These are phyloP conservation scores for Lerista edwardsae DNA, from an alignment of 2,797 vertebrate genomes.

Conservation along the genomic window DNA sequence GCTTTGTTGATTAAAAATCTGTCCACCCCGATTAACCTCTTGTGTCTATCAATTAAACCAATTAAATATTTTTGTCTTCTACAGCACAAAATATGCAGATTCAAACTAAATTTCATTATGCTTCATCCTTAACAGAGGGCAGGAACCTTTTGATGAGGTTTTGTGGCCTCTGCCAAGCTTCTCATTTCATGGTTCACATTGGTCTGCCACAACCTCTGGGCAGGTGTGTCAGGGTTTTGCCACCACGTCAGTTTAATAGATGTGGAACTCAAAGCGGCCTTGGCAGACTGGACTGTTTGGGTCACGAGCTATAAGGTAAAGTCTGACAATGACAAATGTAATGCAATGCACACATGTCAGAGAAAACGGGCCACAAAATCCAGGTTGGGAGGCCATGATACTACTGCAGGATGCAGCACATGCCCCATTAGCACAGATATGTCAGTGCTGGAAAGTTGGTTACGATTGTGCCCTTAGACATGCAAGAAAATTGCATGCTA, in stretches of 20 bases:
- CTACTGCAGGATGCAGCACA: too few species aligned
- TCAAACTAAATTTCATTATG: not conserved
- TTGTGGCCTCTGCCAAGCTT: not conserved
- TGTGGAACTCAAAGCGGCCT: not conserved
- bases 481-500: too few species aligned
- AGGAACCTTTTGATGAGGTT: not conserved
- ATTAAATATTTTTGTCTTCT: not conserved
- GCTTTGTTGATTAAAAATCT: not conserved
- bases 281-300: not conserved
- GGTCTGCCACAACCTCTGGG: not conserved
- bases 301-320: not conserved
- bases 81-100: not conserved
- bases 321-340: slow-evolving; percentile 2
- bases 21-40: not conserved
- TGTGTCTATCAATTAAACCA: not conserved
- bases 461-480: too few species aligned
- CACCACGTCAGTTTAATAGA: not conserved
- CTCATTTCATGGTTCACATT: not conserved
- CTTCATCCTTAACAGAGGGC: not conserved
- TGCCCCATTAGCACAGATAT: too few species aligned
- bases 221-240: too few species aligned
- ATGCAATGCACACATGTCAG: not conserved
- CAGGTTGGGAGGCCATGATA: not conserved
- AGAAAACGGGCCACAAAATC: not conserved
- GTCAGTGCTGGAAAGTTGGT: too few species aligned